phyloP scores from a whole-genome alignment of 2,888 invertebrate species.

The Nycteola revayana region DNA sequence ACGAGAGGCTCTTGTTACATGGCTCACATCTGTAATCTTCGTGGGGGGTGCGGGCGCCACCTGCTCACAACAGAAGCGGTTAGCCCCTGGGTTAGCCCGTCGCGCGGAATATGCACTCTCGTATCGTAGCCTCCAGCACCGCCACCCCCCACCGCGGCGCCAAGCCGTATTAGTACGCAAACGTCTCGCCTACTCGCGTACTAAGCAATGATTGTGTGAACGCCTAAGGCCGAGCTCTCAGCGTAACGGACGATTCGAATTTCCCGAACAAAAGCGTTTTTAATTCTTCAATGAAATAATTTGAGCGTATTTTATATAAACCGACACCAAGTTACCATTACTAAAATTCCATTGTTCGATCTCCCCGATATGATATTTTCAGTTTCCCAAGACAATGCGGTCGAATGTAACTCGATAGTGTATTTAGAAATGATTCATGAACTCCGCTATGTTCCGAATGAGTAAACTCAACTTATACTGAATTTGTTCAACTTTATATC shows the following conservation, averaged over 20 bases:
- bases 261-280: slow-evolving; percentile 64
- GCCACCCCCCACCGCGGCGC: slow-evolving; percentile 76
- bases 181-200: slow-evolving; percentile 55
- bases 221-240: slow-evolving; percentile 46
- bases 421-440: slow-evolving; percentile 77
- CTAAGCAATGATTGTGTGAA: slow-evolving; percentile 56
- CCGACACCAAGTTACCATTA: slow-evolving; percentile 69
- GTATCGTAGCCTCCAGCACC: slow-evolving; percentile 80
- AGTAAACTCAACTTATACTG: slow-evolving; percentile 38
- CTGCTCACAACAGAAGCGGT: slow-evolving; percentile 84
- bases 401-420: slow-evolving; percentile 69
- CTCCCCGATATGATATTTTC: slow-evolving; percentile 57
- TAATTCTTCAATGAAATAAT: slow-evolving; percentile 71
- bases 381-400: slow-evolving; percentile 73
- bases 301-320: slow-evolving; percentile 61
- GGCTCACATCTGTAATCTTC: slow-evolving; percentile 95
- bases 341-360: slow-evolving; percentile 76
- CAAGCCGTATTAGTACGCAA: slow-evolving; percentile 72
- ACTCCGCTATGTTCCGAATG: slow-evolving; percentile 55
- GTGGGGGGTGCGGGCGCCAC: slow-evolving; percentile 88
- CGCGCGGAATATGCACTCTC: slow-evolving; percentile 80
- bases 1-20: slow-evolving; percentile 94
- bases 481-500: slow-evolving; percentile 38
- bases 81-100: slow-evolving; percentile 76
- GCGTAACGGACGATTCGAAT: slow-evolving; percentile 52